Evolutionary conservation across 1,140 invertebrate genomes (phyloP), one percentile per base, ranked within the genome.

Genomic region (Platyura marginata): DNA sequence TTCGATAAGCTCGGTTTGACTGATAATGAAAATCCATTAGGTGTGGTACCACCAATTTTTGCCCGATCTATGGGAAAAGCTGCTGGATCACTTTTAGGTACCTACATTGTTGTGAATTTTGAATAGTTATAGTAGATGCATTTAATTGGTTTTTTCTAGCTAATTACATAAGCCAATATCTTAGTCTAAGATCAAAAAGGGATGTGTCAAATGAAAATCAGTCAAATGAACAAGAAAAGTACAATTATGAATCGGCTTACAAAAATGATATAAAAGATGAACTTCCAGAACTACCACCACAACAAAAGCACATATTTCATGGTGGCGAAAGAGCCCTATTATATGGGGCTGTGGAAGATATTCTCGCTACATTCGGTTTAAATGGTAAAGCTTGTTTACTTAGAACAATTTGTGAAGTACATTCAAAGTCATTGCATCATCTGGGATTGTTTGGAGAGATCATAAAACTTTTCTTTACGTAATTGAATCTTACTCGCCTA

Each of bases 1-100:
- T 84, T 88, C 53, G 80, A 86, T 54, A 79, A 81, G 51, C 53
- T 88, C 42, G 83, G 82, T 9, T 51, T 86, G 49, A 87, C 83
- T 5, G 82, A 86, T 49, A 85, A 86, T 50, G 78, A 84, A 51
- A 88, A 87, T 62, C 82, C 82, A 1, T 79, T 81, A 49, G 82
- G 83, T 4, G 73, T 73, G n/a, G 54, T 86, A 25, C 81, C 81
- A 0, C 74, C 79, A 2, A 64, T 76, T 2, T 71, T 85, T 41
- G 77, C 74, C 1, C 58, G 75, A 42, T 78, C 77, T 3, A 74
- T 83, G 65, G 74, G 81, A 9, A 69, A 73, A 38, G 67, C 76
- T 16, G 79, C 79, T 0, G 76, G 75, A 0, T 68, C 72, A 36
- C 59, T 74, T 49, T 65, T 79, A 54, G 58, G 58, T 37, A 22